Base-by-base conservation (phyloP, 2,113 vertebrate genomes). In the Colius striatus region DNA sequence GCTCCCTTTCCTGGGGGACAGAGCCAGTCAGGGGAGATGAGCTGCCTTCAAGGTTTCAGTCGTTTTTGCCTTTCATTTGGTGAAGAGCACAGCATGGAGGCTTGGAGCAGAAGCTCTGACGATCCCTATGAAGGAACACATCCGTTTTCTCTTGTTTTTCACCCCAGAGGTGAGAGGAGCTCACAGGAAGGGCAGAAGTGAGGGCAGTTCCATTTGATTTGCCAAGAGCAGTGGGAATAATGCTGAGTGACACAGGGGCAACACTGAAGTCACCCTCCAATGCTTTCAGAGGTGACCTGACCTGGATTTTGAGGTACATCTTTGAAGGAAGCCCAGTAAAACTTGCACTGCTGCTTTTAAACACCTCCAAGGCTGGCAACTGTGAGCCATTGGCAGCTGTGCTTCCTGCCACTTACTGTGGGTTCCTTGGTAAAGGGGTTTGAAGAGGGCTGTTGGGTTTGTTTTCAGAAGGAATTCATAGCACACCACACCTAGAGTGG, bases 231-330 rank as follows among this genome's bases (percentile, higher is more conserved):
- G 51, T 26, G 17, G 72, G 43, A 89, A 71, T 63, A 48, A 87
- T 0, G 1, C 6, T 3, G 68, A 38, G 32, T 0, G 0, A 23
- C 23, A 8, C 36, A 10, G 10, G 65, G 30, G 54, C 60, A 72
- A 62, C 26, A 22, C 65, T n/a, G 0, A 22, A 55, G 26, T 74
- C 38, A 23, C 22, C 65, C 71, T 84, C 4, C 23, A 83, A 36
- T 3, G 5, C 43, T 71, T 58, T 63, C 65, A 8, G 43, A n/a
- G 14, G 48, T 90, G 65, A 60, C 57, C 83, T 78, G 83, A 93
- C 60, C 79, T 78, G 55, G 26, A 63, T 60, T 86, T 23, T 2
- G 32, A 0, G 10, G 45, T 22, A 86, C 67, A 38, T 63, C 43
- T 86, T 67, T 57, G 63, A 43, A 94, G 27, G 34, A 58, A 67